Evolutionary conservation across 2,888 invertebrate species (phyloP).

Genomic region (Andricus quercusramuli): DNA sequence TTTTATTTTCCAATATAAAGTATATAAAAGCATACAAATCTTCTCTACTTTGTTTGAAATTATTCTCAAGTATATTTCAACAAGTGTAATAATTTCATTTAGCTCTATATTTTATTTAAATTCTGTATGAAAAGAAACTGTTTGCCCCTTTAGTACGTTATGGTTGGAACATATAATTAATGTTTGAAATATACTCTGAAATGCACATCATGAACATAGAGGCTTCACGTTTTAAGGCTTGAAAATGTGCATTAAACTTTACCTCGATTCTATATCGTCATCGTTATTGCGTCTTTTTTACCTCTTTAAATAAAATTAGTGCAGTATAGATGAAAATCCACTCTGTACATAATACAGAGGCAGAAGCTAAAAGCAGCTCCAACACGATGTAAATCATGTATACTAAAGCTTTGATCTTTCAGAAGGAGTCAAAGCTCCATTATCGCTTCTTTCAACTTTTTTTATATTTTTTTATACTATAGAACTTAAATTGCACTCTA

Average conservation of each 20-base stretch:
- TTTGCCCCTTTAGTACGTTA: background rate
- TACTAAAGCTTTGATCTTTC: conserved; percentile 38
- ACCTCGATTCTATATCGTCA: conserved; percentile 5
- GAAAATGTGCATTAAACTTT: conserved; percentile 7
- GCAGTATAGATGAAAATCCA: conserved; percentile 25
- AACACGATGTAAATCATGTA: conserved; percentile 37
- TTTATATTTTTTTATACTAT: conserved; percentile 14
- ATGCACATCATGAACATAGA: background rate
- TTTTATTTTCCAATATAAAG: background rate
- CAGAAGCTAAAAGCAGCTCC: conserved; percentile 18
- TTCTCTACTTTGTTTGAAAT: background rate
- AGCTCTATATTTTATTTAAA: background rate
- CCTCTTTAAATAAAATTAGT: conserved; percentile 25
- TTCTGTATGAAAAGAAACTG: background rate
- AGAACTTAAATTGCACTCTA: conserved; percentile 40
- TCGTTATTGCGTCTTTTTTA: conserved; percentile 4
- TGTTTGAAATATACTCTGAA: background rate
- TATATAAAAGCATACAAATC: background rate
- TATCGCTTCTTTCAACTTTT: conserved; percentile 32
- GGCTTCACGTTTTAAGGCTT: background rate
- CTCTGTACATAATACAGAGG: conserved; percentile 16
- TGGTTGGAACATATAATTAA: background rate
- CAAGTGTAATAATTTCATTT: background rate
- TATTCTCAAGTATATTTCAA: background rate
- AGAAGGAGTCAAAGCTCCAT: conserved; percentile 38